Conservation (phyloP, 2,888 invertebrate genomes). For the Pemphredon lugubris region DNA sequence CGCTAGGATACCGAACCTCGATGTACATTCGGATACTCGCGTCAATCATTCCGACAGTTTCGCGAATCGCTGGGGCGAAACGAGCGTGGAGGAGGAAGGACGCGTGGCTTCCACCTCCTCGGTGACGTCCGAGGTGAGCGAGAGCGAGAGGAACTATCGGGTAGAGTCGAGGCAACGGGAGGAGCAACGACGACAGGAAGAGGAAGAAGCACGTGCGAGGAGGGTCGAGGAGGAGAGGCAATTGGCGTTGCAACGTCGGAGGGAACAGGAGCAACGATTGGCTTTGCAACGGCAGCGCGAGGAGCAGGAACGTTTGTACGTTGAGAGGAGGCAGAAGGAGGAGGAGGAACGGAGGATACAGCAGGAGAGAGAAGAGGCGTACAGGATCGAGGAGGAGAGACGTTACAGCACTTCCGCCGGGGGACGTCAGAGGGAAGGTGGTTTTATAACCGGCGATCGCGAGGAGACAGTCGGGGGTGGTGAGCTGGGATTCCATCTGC, state of each 20-base stretch:
- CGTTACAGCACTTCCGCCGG: constrained; percentile 44
- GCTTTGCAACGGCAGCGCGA: constrained; percentile 37
- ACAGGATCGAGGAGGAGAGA: constrained; percentile 65
- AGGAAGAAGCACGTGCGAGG: constrained; percentile 48
- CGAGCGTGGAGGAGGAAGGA: constrained; percentile 5
- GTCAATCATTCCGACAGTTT: constrained; percentile 30
- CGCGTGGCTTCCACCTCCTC: constrained; percentile 7
- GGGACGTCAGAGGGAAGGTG: constrained; percentile 28
- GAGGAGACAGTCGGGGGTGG: constrained; percentile 65
- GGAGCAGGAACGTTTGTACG: constrained; percentile 49
- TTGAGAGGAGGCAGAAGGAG: constrained; percentile 39
- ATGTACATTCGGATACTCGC: constrained; percentile 3
- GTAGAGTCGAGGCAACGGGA: constrained; percentile 48
- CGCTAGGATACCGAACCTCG: constrained; percentile 18
- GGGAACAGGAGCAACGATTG: constrained; percentile 27
- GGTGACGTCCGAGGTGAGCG: background rate
- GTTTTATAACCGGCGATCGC: constrained; percentile 69
- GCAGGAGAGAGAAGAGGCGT: constrained; percentile 55
- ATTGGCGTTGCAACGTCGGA: background rate
- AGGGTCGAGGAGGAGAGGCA: constrained; percentile 45
- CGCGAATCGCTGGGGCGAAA: constrained; percentile 47
- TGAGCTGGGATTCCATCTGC: constrained; percentile 63
- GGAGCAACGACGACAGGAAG: constrained; percentile 36
- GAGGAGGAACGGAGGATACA: constrained; percentile 34
- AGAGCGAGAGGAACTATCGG: constrained; percentile 34